These are phyloP conservation scores for Apodemia mormo DNA, from an alignment of 2,888 invertebrate genomes.

Conservation along the genomic window DNA sequence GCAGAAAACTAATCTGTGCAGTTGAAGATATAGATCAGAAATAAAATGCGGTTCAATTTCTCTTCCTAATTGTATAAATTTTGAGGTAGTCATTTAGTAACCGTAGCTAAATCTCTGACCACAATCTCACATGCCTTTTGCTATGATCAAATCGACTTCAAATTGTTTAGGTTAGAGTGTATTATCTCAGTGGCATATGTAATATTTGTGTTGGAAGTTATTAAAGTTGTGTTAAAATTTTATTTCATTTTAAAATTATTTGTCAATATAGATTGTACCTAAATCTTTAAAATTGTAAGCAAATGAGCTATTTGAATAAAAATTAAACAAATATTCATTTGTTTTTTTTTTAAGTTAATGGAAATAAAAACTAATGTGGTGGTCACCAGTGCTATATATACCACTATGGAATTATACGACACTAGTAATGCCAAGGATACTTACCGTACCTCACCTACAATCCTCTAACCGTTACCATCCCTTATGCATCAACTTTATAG, in stretches of 20 bases:
- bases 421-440: too few relatives aligned
- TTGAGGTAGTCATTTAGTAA: background rate
- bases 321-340: background rate
- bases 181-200: background rate
- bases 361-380: too few relatives aligned
- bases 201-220: constrained; percentile 2
- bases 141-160: background rate
- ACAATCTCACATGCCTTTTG: background rate
- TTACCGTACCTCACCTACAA: too few relatives aligned
- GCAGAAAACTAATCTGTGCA: background rate
- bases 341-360: too few relatives aligned
- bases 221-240: constrained; percentile 11
- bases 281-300: background rate
- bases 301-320: constrained; percentile 8
- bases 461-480: too few relatives aligned
- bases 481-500: too few relatives aligned
- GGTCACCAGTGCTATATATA: too few relatives aligned
- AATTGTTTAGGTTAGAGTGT: background rate
- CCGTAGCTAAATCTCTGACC: too few relatives aligned
- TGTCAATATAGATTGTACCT: background rate
- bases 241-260: constrained; percentile 1
- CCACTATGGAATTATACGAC: too few relatives aligned
- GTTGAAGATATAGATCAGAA: background rate
- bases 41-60: background rate
- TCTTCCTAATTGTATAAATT: background rate